phyloP scores from a whole-genome alignment of 2,797 vertebrate species.

The Remorina albescens region DNA sequence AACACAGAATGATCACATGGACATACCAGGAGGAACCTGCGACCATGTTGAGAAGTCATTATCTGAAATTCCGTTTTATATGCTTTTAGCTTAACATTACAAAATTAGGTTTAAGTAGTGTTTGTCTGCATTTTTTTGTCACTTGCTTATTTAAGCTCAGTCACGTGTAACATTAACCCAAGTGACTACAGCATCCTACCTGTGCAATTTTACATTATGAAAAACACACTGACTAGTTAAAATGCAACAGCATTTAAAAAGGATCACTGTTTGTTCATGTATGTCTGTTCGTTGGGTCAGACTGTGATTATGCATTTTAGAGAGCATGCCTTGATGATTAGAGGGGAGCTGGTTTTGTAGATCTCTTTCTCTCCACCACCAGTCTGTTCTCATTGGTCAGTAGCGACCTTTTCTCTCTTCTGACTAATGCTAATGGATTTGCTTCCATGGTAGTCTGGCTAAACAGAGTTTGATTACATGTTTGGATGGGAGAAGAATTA shows the following conservation, averaged over 20 bases:
- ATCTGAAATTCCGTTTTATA: not conserved
- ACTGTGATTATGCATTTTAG: not conserved
- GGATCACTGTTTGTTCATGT: not conserved
- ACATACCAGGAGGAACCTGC: not conserved
- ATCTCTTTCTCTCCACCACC: not conserved
- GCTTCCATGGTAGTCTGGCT: slow-evolving; percentile 31
- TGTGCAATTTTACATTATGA: not conserved
- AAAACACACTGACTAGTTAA: not conserved
- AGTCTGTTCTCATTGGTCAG: not conserved
- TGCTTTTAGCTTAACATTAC: not conserved
- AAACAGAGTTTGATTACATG: slow-evolving; percentile 59
- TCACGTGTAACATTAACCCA: not conserved
- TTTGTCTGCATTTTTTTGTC: not conserved
- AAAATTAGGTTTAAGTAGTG: not conserved
- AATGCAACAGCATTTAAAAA: not conserved
- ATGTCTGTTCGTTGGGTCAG: not conserved
- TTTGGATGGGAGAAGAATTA: slow-evolving; percentile 57
- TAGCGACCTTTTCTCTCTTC: slow-evolving; percentile 31
- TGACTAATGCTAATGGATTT: slow-evolving; percentile 64
- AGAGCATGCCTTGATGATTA: not conserved
- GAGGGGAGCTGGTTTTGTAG: not conserved
- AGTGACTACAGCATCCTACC: not conserved
- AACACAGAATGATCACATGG: not conserved
- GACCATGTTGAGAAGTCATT: not conserved
- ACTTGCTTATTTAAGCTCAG: not conserved